phyloP scores from a whole-genome alignment of 2,888 invertebrate genomes.

The Hoplodrina ambigua region DNA sequence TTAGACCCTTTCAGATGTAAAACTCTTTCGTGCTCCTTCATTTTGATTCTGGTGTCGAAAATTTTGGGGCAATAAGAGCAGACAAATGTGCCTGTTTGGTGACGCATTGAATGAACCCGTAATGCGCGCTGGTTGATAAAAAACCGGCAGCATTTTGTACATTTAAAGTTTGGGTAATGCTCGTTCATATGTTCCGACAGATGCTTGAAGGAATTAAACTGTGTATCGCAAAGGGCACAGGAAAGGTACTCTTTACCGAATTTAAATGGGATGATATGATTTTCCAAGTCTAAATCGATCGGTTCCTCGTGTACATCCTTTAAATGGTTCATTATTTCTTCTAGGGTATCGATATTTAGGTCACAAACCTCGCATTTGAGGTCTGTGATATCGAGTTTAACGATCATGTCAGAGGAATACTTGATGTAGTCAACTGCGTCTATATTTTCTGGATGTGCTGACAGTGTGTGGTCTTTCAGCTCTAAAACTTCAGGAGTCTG shows the following conservation, averaged over 20 bases:
- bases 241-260: conserved; percentile 58
- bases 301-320: conserved; percentile 34
- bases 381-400: conserved; percentile 76
- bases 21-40: conserved; percentile 75
- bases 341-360: conserved; percentile 31
- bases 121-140: conserved; percentile 68
- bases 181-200: conserved; percentile 77
- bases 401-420: conserved; percentile 63
- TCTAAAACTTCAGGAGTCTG: conserved; percentile 66
- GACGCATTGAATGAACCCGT: conserved; percentile 58
- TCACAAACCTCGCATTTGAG: conserved; percentile 56
- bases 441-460: conserved; percentile 61
- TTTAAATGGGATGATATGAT: conserved; percentile 67
- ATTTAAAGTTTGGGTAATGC: conserved; percentile 78
- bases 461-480: conserved; percentile 74
- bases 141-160: conserved; percentile 70
- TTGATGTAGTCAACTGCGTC: conserved; percentile 65
- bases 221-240: conserved; percentile 72
- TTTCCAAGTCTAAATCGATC: conserved; percentile 55
- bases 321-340: conserved; percentile 57
- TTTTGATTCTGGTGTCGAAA: conserved; percentile 74
- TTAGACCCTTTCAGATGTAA: conserved; percentile 68
- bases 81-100: conserved; percentile 57
- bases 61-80: conserved; percentile 77
- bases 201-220: conserved; percentile 74